A percentile compares a stretch with the other conserved stretches of the same genome.
phyloP scores from a whole-genome alignment of 2,113 vertebrate genomes.

The Coracopsis vasa region DNA sequence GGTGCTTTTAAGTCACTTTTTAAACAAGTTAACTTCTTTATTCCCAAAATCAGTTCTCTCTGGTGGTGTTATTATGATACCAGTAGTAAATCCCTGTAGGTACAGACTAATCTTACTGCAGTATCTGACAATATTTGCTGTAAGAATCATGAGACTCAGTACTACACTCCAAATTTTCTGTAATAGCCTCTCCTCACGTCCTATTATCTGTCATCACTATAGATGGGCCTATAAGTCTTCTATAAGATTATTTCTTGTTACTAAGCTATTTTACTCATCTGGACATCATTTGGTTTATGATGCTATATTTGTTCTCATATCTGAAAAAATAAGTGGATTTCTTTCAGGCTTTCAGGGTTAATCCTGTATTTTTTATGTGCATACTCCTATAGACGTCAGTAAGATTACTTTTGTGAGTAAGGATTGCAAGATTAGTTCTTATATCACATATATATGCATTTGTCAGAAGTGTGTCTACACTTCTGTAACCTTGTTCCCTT shows the following conservation, averaged over 20 bases:
- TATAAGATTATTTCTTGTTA: not conserved
- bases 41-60: not conserved
- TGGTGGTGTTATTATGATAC: not conserved
- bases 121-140: conserved; percentile 13
- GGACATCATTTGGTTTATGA: not conserved
- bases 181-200: not conserved
- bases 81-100: not conserved
- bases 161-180: not conserved
- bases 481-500: not conserved
- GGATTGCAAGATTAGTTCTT: not conserved
- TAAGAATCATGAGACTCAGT: not conserved
- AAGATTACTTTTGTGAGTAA: not conserved
- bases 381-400: not conserved
- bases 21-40: not conserved
- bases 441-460: not conserved
- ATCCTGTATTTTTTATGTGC: not conserved
- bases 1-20: not conserved
- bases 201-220: not conserved
- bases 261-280: conserved; percentile 16
- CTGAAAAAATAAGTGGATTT: not conserved
- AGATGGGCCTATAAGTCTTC: not conserved
- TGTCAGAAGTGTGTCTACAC: not conserved
- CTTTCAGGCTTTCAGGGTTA: not conserved
- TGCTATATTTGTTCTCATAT: conserved; percentile 4
- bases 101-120: not conserved